Conservation (phyloP, 2,888 invertebrate genomes). For the Acleris emargana region DNA sequence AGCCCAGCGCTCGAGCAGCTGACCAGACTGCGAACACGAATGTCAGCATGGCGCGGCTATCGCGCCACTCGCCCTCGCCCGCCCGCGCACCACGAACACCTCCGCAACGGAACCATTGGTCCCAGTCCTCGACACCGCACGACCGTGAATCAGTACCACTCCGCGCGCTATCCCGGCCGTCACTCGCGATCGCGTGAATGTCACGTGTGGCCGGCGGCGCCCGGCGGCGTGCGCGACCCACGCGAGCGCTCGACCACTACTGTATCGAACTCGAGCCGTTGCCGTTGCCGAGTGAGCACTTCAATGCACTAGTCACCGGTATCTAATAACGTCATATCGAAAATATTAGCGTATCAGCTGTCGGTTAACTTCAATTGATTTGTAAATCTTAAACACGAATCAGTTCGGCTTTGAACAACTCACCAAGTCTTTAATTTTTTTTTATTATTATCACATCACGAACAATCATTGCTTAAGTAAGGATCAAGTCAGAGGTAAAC, state of each 20-base stretch:
- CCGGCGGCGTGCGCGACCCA: constrained; percentile 57
- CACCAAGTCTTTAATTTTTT: constrained; percentile 3
- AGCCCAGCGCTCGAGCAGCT: constrained; percentile 84
- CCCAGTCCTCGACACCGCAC: constrained; percentile 53
- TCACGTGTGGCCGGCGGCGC: constrained; percentile 57
- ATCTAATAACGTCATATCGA: constrained; percentile 70
- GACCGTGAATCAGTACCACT: constrained; percentile 46
- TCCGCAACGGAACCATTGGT: constrained; percentile 61
- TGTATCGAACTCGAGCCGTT: constrained; percentile 61
- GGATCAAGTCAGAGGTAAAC: constrained; percentile 20
- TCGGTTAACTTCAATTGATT: constrained; percentile 7
- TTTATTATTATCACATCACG: constrained; percentile 11
- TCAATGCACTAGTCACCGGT: constrained; percentile 53
- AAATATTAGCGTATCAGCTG: constrained; percentile 50
- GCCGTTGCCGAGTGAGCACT: constrained; percentile 57
- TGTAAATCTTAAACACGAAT: constrained; percentile 19
- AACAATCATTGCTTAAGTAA: constrained; percentile 12
- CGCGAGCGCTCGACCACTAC: constrained; percentile 68
- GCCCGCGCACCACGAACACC: constrained; percentile 60
- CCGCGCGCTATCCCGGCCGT: constrained; percentile 21
- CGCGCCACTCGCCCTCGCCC: constrained; percentile 65
- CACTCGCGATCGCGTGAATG: constrained; percentile 44
- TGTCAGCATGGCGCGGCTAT: constrained; percentile 82
- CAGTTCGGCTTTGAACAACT: constrained; percentile 13
- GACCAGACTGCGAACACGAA: constrained; percentile 86